Evolutionary conservation across 2,888 invertebrate genomes (phyloP).

Genomic region (Eurytoma californica): DNA sequence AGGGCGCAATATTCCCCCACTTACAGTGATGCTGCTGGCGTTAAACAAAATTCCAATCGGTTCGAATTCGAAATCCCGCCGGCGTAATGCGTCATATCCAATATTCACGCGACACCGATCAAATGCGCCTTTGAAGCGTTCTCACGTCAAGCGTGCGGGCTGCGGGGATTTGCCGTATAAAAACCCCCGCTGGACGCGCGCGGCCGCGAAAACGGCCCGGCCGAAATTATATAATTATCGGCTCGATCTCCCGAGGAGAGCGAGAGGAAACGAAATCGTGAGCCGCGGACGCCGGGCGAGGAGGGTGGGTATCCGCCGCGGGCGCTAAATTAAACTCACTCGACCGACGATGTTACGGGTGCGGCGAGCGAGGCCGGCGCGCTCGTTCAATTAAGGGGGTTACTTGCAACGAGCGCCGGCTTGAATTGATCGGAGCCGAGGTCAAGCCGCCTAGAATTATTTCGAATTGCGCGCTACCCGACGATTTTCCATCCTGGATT

Average conservation of each 20-base stretch:
- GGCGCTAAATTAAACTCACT: conserved; percentile 52
- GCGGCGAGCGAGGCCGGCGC: neutral
- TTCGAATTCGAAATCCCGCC: conserved; percentile 35
- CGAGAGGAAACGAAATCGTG: neutral
- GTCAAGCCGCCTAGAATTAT: neutral
- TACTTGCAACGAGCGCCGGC: neutral
- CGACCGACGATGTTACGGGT: conserved; percentile 47
- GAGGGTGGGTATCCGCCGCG: conserved; percentile 3
- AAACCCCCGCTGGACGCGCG: neutral
- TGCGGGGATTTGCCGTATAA: conserved; percentile 7
- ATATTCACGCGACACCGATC: conserved; percentile 32
- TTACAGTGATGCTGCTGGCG: no score
- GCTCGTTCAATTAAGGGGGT: conserved; percentile 50
- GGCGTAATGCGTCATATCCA: conserved; percentile 13
- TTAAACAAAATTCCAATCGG: conserved; percentile 11
- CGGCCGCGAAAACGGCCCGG: neutral
- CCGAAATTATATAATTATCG: conserved; percentile 38
- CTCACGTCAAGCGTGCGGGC: neutral
- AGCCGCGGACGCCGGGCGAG: neutral
- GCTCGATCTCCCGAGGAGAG: neutral
- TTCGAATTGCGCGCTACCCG: no score
- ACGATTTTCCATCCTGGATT: no score
- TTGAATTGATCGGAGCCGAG: conserved; percentile 38
- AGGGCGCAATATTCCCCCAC: no score
- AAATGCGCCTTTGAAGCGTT: conserved; percentile 17